Evolutionary conservation across 2,888 invertebrate species (phyloP).

Genomic region (Linnaemya vulpina): DNA sequence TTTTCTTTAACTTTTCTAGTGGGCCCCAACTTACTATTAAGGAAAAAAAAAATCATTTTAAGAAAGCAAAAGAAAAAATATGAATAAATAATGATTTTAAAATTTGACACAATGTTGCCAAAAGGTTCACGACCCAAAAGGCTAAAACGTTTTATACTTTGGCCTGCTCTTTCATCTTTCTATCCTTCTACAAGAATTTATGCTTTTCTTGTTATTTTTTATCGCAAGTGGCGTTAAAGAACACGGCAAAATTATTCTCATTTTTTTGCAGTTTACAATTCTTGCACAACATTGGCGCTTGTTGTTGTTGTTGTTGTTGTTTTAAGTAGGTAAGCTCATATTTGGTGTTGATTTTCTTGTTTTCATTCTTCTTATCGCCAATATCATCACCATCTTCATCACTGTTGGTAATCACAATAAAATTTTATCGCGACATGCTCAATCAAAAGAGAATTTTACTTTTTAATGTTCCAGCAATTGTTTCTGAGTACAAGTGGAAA

Average conservation of each 20-base stretch:
- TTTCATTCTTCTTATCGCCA: constrained; percentile 36
- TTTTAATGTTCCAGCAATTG: constrained; percentile 47
- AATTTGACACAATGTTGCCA: constrained; percentile 70
- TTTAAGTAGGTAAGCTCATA: constrained; percentile 9
- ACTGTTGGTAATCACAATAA: constrained; percentile 51
- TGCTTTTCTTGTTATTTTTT: constrained; percentile 10
- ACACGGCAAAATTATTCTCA: constrained; percentile 47
- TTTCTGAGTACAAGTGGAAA: constrained; percentile 1
- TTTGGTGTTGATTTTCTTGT: constrained; percentile 12
- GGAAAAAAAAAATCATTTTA: constrained; percentile 13
- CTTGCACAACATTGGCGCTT: constrained; percentile 28
- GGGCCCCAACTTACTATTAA: neutral
- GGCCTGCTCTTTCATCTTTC: constrained; percentile 46
- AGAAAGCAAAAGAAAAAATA: constrained; percentile 10
- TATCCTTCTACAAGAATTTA: constrained; percentile 7
- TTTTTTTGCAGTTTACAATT: constrained; percentile 19
- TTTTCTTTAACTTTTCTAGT: constrained; percentile 9
- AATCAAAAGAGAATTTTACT: constrained; percentile 62
- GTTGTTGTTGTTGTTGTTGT: constrained; percentile 24
- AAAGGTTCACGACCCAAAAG: constrained; percentile 71
- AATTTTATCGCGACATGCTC: constrained; percentile 63
- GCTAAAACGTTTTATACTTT: constrained; percentile 63
- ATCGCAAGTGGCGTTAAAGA: constrained; percentile 54
- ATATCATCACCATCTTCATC: constrained; percentile 40
- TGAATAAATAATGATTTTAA: constrained; percentile 54